Evolutionary conservation across 1,140 invertebrate species (phyloP).

Genomic region (Calliopsis andreniformis): DNA sequence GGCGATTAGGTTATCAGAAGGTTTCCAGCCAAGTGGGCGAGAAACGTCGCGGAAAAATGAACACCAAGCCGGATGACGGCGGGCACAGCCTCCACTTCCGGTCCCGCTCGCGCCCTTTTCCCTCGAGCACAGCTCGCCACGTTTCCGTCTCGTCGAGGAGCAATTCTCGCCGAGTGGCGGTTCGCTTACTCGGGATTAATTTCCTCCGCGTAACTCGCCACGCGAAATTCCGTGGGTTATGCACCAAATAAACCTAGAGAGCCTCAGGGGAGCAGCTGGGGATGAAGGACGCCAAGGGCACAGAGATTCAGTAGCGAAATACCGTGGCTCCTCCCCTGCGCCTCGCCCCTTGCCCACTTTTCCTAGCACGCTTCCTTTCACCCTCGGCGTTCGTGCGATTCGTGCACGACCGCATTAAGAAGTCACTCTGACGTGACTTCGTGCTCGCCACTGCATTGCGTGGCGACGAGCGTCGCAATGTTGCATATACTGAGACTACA

Average conservation of each 20-base stretch:
- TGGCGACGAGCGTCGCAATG: slow-evolving; percentile 57
- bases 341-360: neutral
- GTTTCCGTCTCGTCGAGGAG: slow-evolving; percentile 4
- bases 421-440: slow-evolving; percentile 38
- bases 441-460: slow-evolving; percentile 63
- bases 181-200: slow-evolving; percentile 15
- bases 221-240: neutral
- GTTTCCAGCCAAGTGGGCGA: slow-evolving; percentile 9
- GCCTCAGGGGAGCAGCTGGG: too few relatives aligned
- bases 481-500: slow-evolving; percentile 60
- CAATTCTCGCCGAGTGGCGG: slow-evolving; percentile 4
- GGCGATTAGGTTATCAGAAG: slow-evolving; percentile 13
- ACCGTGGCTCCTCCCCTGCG: slow-evolving; percentile 13
- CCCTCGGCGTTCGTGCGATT: neutral
- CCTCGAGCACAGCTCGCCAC: neutral
- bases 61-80: neutral
- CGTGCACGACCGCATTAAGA: slow-evolving; percentile 34
- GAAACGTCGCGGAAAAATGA: neutral
- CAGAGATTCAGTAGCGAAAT: slow-evolving; percentile 1
- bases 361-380: neutral
- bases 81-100: too few relatives aligned
- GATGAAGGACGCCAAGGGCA: neutral
- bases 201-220: neutral
- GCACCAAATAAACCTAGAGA: neutral
- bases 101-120: too few relatives aligned